These are phyloP conservation scores for Lampropteryx suffumata DNA, from an alignment of 2,888 invertebrate species.

Conservation along the genomic window DNA sequence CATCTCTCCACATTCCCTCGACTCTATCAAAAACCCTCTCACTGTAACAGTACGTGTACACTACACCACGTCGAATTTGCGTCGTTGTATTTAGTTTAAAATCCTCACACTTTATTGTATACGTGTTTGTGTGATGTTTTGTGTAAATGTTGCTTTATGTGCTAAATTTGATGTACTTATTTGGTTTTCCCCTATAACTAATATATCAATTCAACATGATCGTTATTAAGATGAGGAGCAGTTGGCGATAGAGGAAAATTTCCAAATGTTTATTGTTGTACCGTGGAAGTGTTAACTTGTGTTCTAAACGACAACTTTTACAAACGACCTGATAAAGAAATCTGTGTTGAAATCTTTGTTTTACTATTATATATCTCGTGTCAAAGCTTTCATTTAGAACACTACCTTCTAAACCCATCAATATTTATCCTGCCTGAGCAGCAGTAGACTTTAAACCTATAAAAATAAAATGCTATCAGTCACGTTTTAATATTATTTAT, in stretches of 20 bases:
- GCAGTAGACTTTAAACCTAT: too few relatives aligned
- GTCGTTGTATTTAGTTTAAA: constrained; percentile 19
- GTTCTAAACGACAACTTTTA: background rate
- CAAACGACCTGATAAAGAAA: background rate
- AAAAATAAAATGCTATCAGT: too few relatives aligned
- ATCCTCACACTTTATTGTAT: constrained; percentile 14
- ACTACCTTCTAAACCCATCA: too few relatives aligned
- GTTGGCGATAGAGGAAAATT: constrained; percentile 7
- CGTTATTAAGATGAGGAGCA: constrained; percentile 26
- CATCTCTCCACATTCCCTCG: constrained; percentile 21
- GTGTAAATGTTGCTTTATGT: constrained; percentile 20
- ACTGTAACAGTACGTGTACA: constrained; percentile 11
- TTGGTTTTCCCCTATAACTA: background rate
- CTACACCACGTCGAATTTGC: constrained; percentile 21
- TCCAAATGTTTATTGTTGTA: background rate
- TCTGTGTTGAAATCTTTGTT: too few relatives aligned
- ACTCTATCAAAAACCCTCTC: constrained; percentile 18
- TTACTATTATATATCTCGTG: too few relatives aligned
- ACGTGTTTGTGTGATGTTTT: constrained; percentile 17
- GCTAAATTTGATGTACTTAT: constrained; percentile 4
- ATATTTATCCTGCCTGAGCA: too few relatives aligned
- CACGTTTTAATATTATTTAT: too few relatives aligned
- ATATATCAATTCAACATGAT: constrained; percentile 1
- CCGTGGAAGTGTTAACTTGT: background rate
- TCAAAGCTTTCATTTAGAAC: too few relatives aligned